A percentile compares a stretch with the other conserved stretches of the same genome.
These are phyloP conservation scores for Uria lomvia DNA, from an alignment of 2,113 vertebrate species.

Conservation along the genomic window DNA sequence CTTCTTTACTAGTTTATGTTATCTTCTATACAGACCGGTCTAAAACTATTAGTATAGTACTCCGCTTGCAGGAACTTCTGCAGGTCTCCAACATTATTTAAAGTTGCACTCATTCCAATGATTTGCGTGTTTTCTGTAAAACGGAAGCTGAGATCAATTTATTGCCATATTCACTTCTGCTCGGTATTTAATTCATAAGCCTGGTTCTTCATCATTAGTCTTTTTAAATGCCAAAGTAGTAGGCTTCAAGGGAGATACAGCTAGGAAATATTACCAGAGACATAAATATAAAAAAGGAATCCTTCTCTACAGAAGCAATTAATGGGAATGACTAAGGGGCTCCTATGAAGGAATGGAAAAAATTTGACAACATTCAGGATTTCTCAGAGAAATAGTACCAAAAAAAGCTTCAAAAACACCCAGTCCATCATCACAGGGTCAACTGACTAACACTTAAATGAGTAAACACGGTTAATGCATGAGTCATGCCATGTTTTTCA, in stretches of 20 bases:
- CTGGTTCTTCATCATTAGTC: not conserved
- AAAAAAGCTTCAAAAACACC: not conserved
- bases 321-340: not conserved
- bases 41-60: constrained; percentile 86
- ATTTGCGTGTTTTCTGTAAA: constrained; percentile 85
- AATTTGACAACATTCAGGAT: not conserved
- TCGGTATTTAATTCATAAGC: not conserved
- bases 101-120: constrained; percentile 95
- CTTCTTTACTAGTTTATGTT: not conserved
- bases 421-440: not conserved
- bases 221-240: not conserved
- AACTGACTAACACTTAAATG: not conserved
- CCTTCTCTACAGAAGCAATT: not conserved
- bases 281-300: not conserved
- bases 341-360: not conserved
- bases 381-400: not conserved
- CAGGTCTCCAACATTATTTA: constrained; percentile 90
- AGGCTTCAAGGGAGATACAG: not conserved
- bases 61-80: constrained; percentile 89
- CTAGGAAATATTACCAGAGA: not conserved
- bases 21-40: constrained; percentile 81
- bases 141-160: not conserved
- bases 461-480: not conserved
- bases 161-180: not conserved
- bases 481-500: not conserved